These are phyloP conservation scores for Poecilia gillii DNA, from an alignment of 2,797 vertebrate genomes.

Conservation along the genomic window DNA sequence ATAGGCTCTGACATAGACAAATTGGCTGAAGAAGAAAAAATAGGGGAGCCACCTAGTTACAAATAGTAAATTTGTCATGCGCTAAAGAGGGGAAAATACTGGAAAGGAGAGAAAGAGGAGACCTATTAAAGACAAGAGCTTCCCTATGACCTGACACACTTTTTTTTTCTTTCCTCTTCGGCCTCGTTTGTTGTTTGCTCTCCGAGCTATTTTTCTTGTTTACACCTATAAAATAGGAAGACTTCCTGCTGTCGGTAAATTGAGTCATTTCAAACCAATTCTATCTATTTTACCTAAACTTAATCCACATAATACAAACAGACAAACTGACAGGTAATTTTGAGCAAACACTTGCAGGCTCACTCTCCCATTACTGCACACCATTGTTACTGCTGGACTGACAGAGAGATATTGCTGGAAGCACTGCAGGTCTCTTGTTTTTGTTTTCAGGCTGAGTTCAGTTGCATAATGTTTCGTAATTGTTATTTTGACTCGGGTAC, in stretches of 20 bases:
- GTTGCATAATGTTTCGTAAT: constrained; percentile 7
- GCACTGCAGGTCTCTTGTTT: background rate
- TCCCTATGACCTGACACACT: background rate
- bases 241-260: background rate
- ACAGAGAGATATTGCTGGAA: background rate
- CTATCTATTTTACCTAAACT: background rate
- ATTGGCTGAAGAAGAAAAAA: constrained; percentile 2
- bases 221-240: background rate
- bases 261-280: constrained; percentile 19
- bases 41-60: background rate
- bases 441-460: constrained; percentile 14
- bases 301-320: background rate
- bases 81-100: background rate
- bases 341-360: background rate
- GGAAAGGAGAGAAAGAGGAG: constrained; percentile 1
- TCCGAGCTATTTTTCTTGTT: constrained; percentile 15
- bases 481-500: background rate
- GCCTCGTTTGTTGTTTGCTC: background rate
- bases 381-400: background rate
- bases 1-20: background rate
- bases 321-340: background rate
- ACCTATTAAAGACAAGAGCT: background rate
- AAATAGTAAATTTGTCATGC: constrained; percentile 2
- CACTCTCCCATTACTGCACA: background rate
- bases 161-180: background rate